phyloP scores from a whole-genome alignment of 2,888 invertebrate genomes.

The Beris morrisii region DNA sequence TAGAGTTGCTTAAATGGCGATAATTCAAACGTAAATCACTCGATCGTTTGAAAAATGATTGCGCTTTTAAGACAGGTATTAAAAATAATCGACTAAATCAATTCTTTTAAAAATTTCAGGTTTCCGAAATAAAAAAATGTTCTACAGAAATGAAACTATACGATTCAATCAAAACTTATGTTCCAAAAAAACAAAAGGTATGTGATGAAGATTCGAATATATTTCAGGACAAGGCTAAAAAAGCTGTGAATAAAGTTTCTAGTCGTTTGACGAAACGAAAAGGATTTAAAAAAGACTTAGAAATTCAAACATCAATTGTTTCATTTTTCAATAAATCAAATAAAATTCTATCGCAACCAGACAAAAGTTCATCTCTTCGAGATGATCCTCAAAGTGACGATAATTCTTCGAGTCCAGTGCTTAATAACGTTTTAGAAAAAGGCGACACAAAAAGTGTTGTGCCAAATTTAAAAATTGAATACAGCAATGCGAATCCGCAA shows the following conservation, averaged over 20 bases:
- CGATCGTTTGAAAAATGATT: too few relatives aligned
- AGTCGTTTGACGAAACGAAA: constrained; percentile 7
- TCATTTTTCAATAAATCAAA: constrained; percentile 33
- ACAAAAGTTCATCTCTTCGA: too few relatives aligned
- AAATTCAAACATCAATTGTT: constrained; percentile 57
- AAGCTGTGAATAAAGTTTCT: constrained; percentile 42
- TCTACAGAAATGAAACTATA: constrained; percentile 58
- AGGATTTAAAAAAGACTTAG: constrained; percentile 57
- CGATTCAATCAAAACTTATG: constrained; percentile 60
- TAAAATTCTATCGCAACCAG: not conserved
- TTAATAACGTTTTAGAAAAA: not conserved
- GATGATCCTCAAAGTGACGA: too few relatives aligned
- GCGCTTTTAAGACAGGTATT: too few relatives aligned
- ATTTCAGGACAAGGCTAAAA: constrained; percentile 37
- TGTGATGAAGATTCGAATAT: constrained; percentile 57
- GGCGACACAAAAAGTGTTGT: not conserved
- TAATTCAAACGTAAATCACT: too few relatives aligned
- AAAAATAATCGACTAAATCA: too few relatives aligned
- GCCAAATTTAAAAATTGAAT: not conserved
- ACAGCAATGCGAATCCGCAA: not conserved
- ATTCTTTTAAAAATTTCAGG: constrained; percentile 55
- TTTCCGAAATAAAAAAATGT: constrained; percentile 64
- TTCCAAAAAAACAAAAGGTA: constrained; percentile 58
- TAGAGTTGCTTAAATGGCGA: too few relatives aligned
- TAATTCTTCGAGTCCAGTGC: too few relatives aligned